Percentiles rank a stretch among this genome's conserved stretches.
Evolutionary conservation across 2,888 invertebrate species (phyloP).

Genomic region (Uropetala carovei): DNA sequence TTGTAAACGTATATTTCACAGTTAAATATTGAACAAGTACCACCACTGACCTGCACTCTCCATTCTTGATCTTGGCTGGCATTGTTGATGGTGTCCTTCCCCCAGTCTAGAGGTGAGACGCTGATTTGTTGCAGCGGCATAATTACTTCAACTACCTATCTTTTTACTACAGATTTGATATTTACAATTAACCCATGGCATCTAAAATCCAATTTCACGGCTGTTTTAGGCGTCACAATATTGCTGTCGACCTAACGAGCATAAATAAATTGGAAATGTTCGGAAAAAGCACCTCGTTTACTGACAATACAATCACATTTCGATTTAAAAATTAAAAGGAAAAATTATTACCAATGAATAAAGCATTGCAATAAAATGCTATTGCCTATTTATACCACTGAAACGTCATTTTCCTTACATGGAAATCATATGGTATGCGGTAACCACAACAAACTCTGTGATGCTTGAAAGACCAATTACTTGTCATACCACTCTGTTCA

Average conservation of each 20-base stretch:
- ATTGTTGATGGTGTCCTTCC: conserved; percentile 63
- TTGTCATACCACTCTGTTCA: not conserved
- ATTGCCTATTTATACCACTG: not conserved
- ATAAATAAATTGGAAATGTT: not conserved
- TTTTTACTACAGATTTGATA: not conserved
- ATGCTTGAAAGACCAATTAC: not conserved
- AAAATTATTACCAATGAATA: not conserved
- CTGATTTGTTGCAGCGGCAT: conserved; percentile 65
- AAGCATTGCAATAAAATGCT: not conserved
- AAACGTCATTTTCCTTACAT: not conserved
- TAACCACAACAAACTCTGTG: not conserved
- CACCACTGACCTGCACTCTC: conserved; percentile 59
- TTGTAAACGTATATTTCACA: too few species aligned
- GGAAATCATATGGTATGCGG: not conserved
- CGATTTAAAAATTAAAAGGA: too few species aligned
- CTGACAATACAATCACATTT: too few species aligned
- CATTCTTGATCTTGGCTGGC: conserved; percentile 56
- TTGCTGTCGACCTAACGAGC: not conserved
- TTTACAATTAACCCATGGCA: conserved; percentile 41
- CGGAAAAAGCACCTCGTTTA: too few species aligned
- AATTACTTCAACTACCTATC: conserved; percentile 27
- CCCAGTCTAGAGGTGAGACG: conserved; percentile 65
- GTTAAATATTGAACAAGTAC: too few species aligned
- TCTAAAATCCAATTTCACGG: not conserved
- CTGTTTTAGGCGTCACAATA: not conserved